Evolutionary conservation across 2,888 invertebrate genomes (phyloP).

Genomic region (Latrodectus elegans): DNA sequence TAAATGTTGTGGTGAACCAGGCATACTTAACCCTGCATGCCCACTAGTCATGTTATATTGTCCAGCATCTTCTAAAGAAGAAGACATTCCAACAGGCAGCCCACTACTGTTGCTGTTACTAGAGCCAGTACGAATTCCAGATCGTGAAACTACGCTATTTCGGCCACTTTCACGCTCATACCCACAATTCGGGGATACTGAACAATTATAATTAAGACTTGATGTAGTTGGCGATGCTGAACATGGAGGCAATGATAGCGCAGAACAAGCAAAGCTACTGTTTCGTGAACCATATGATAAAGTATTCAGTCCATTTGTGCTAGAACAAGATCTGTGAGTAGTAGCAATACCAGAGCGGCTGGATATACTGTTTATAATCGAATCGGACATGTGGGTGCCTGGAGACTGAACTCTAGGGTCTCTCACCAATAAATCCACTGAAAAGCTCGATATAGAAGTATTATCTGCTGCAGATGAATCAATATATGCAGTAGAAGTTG

Average conservation of each 20-base stretch:
- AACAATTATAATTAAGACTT: conserved; percentile 57
- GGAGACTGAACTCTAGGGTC: conserved; percentile 56
- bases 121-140: conserved; percentile 30
- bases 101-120: conserved; percentile 60
- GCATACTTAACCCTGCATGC: conserved; percentile 32
- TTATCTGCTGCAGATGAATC: conserved; percentile 45
- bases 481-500: conserved; percentile 26
- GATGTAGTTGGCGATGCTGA: conserved; percentile 51
- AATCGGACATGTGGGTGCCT: conserved; percentile 37
- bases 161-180: conserved; percentile 59
- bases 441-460: conserved; percentile 56
- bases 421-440: conserved; percentile 61
- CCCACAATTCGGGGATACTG: conserved; percentile 53
- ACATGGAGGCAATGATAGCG: conserved; percentile 48
- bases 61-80: conserved; percentile 35
- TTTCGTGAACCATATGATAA: conserved; percentile 39
- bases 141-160: conserved; percentile 36
- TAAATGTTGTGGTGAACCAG: conserved; percentile 56
- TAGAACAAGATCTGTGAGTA: conserved; percentile 49
- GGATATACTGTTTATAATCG: conserved; percentile 37
- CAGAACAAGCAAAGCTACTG: conserved; percentile 37
- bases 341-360: conserved; percentile 32
- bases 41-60: conserved; percentile 32
- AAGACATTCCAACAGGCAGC: conserved; percentile 17
- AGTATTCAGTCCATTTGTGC: conserved; percentile 54